Percentiles rank a stretch among this genome's conserved stretches.
These are phyloP conservation scores for Dastarcus helophoroides DNA, from an alignment of 2,888 invertebrate genomes.

Conservation along the genomic window DNA sequence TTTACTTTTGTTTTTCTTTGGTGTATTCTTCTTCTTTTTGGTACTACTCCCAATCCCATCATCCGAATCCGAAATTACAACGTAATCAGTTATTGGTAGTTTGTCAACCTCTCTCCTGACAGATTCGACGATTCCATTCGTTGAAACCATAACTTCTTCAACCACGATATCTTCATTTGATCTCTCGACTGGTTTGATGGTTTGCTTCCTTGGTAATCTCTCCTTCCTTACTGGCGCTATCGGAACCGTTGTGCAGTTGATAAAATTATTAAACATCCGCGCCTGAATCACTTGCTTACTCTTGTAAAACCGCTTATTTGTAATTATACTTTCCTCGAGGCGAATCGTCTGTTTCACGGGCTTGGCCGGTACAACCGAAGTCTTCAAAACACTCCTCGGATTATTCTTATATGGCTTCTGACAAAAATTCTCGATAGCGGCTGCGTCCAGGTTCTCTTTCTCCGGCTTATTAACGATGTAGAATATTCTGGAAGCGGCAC, in stretches of 20 bases:
- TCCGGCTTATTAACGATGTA: constrained; percentile 28
- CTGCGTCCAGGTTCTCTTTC: constrained; percentile 30
- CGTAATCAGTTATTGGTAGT: constrained; percentile 9
- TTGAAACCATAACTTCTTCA: constrained; percentile 32
- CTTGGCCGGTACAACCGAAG: constrained; percentile 15
- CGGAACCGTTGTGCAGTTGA: constrained; percentile 31
- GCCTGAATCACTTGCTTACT: constrained; percentile 30
- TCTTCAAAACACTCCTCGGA: constrained; percentile 31
- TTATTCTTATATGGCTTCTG: constrained; percentile 20
- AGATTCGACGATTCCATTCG: constrained; percentile 29
- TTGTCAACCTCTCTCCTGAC: constrained; percentile 9
- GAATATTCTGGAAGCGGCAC: constrained; percentile 16
- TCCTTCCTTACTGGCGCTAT: constrained; percentile 30
- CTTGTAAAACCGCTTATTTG: constrained; percentile 24
- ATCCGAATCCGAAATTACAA: constrained; percentile 4
- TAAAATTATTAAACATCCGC: constrained; percentile 28
- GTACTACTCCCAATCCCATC: constrained; percentile 2
- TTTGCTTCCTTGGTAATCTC: constrained; percentile 34
- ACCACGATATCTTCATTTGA: constrained; percentile 34
- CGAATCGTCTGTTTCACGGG: not conserved
- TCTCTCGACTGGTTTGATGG: constrained; percentile 32
- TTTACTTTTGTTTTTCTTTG: constrained; percentile 11
- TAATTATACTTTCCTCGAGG: no score
- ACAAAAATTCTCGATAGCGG: constrained; percentile 11
- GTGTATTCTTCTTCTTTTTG: constrained; percentile 15